Conservation (phyloP, 1,140 invertebrate species). For the Lasaia peninsularis region DNA sequence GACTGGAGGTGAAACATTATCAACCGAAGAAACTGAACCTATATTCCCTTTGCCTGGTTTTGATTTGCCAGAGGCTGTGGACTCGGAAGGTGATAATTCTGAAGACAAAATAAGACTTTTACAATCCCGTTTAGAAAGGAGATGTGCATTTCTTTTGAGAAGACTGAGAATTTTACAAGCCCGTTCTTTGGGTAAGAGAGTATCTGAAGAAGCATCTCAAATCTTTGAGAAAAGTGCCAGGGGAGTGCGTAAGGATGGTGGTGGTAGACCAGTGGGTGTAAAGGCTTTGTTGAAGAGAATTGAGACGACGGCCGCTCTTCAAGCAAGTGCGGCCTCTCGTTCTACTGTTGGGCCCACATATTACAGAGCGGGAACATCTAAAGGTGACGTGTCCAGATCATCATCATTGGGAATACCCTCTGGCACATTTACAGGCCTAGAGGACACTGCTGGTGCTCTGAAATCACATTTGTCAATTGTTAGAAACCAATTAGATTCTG, state of each 20-base stretch:
- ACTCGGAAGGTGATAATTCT: conserved; percentile 64
- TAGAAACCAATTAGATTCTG: conserved; percentile 89
- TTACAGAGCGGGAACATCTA: conserved; percentile 82
- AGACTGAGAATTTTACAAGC: conserved; percentile 87
- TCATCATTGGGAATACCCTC: conserved; percentile 63
- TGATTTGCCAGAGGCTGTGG: conserved; percentile 77
- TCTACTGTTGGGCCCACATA: conserved; percentile 61
- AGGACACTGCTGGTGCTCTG: conserved; percentile 83
- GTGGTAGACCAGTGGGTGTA: conserved; percentile 49
- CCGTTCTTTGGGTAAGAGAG: conserved; percentile 84
- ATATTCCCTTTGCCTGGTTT: conserved; percentile 80
- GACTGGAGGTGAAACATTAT: conserved; percentile 65
- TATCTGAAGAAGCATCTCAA: conserved; percentile 84
- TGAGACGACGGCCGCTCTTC: conserved; percentile 58
- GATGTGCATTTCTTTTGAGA: conserved; percentile 84
- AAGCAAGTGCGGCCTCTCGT: conserved; percentile 58
- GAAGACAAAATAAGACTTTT: conserved; percentile 70
- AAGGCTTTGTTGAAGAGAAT: conserved; percentile 62
- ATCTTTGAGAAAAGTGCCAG: conserved; percentile 82
- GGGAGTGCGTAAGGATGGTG: conserved; percentile 53
- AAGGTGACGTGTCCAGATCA: conserved; percentile 61
- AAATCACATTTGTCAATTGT: conserved; percentile 84
- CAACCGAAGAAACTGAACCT: conserved; percentile 73
- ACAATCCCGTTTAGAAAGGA: conserved; percentile 82
- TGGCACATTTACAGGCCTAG: conserved; percentile 76